These are phyloP conservation scores for Salvator merianae DNA, from an alignment of 2,113 vertebrate genomes.

Conservation along the genomic window DNA sequence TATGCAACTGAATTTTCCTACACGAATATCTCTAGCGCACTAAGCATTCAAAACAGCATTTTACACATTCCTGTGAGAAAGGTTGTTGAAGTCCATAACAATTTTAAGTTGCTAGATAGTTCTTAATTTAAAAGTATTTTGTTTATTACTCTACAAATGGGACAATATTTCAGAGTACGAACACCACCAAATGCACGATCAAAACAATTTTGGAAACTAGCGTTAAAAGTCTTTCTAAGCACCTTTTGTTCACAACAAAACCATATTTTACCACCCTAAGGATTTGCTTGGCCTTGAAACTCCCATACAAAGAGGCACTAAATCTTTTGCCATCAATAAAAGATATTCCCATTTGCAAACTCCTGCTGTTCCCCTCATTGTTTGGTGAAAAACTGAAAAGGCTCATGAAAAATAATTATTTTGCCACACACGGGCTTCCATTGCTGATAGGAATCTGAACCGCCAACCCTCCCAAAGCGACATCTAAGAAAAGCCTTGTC, in stretches of 20 bases:
- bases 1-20: too few species aligned
- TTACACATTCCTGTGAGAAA: too few species aligned
- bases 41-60: too few species aligned
- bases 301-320: conserved; percentile 52
- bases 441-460: conserved; percentile 65
- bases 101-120: background rate
- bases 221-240: background rate
- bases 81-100: too few species aligned
- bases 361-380: conserved; percentile 56
- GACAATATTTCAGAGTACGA: background rate
- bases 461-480: conserved; percentile 52
- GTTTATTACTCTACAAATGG: too few species aligned
- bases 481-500: conserved; percentile 62
- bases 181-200: background rate
- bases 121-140: too few species aligned
- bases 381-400: conserved; percentile 52
- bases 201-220: background rate
- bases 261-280: conserved; percentile 27
- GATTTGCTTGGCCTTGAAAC: conserved; percentile 55
- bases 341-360: conserved; percentile 54
- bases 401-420: conserved; percentile 71
- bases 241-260: conserved; percentile 28
- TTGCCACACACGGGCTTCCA: conserved; percentile 63
- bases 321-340: conserved; percentile 60
- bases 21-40: too few species aligned